Conservation (phyloP, 2,113 vertebrate genomes). For the Vanacampus margaritifer region DNA sequence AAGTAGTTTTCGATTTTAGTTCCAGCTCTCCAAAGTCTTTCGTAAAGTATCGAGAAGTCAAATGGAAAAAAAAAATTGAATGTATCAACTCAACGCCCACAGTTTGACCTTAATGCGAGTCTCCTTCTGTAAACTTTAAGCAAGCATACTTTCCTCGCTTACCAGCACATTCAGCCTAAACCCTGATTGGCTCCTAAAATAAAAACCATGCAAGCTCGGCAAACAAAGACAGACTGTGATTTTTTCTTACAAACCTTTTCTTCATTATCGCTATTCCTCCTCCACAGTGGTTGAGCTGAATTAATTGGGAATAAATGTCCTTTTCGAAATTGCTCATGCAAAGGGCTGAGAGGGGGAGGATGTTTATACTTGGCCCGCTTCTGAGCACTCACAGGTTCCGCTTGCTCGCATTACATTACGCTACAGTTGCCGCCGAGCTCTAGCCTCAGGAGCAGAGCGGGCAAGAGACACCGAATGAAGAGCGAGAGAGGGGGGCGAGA, state of each 20-base stretch:
- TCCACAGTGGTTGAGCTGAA: constrained; percentile 34
- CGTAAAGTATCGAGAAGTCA: constrained; percentile 10
- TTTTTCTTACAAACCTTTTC: constrained; percentile 25
- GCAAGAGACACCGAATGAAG: constrained; percentile 43
- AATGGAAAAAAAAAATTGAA: constrained; percentile 4
- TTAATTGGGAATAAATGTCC: constrained; percentile 55
- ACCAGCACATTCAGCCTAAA: not conserved
- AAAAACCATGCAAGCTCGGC: not conserved
- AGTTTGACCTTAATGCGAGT: constrained; percentile 14
- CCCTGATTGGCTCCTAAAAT: not conserved
- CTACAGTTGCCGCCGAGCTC: constrained; percentile 62
- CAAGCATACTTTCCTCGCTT: constrained; percentile 7
- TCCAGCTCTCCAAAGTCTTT: not conserved
- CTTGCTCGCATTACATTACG: constrained; percentile 66
- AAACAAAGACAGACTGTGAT: constrained; percentile 25
- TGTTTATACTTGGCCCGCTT: constrained; percentile 55
- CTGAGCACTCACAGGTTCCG: constrained; percentile 61
- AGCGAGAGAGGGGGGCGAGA: not conserved
- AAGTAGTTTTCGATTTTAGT: not conserved
- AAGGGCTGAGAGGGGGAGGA: constrained; percentile 38
- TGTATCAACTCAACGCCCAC: constrained; percentile 41
- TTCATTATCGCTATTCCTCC: constrained; percentile 36
- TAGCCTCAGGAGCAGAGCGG: constrained; percentile 53
- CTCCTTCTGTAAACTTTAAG: constrained; percentile 27
- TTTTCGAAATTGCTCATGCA: constrained; percentile 55